Base-by-base conservation (phyloP, 2,888 invertebrate genomes). In the Suillia variegata region DNA sequence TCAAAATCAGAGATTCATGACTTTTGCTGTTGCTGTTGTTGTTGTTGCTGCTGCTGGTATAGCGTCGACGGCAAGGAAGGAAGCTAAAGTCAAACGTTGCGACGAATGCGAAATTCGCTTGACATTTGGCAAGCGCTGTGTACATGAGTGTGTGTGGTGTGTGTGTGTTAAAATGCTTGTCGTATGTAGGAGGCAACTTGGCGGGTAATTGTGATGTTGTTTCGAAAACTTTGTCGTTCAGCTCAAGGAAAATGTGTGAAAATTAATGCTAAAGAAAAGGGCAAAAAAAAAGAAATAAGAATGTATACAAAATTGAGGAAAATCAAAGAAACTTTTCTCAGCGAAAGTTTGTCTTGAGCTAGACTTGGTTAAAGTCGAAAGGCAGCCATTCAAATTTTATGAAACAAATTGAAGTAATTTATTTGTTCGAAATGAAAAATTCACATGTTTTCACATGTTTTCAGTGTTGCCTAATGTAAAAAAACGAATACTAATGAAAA, bases 131-230 rank as follows among this genome's bases (percentile, higher is more conserved):
- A 21, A 24, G 8, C 22, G 24, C 24, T 5, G 24, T 3, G n/a
- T 15, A 18, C 24, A 24, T 50, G 31, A 4, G 50, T 26, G 15
- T 26, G 54, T 47, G 33, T 48, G 26, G 15, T 33, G 20, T 22
- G 33, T 15, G 38, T 20, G 21, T 42, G 18, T 8, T 13, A 38
- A n/a, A 4, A 18, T 13, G 38, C 13, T 38, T 38, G 38, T 10
- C 38, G n/a, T 20, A 17, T 45, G 13, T 20, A 13, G 38, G 6
- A 38, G 45, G 20, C 17, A 50, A 21, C 20, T 45, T 33, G 52
- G 52, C 45, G 53, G 20, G 33, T 57, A 57, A 50, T 56, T 56
- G 56, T 31, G 45, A 58, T 58, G 26, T 51, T 58, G 34, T 33
- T 52, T 52, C 33, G 20, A 33, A 52, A 52, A 52, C 52, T 52